Percentiles rank a stretch among this genome's conserved stretches.
Conservation (phyloP, 1,140 invertebrate species). For the Chionoecetes opilio region DNA sequence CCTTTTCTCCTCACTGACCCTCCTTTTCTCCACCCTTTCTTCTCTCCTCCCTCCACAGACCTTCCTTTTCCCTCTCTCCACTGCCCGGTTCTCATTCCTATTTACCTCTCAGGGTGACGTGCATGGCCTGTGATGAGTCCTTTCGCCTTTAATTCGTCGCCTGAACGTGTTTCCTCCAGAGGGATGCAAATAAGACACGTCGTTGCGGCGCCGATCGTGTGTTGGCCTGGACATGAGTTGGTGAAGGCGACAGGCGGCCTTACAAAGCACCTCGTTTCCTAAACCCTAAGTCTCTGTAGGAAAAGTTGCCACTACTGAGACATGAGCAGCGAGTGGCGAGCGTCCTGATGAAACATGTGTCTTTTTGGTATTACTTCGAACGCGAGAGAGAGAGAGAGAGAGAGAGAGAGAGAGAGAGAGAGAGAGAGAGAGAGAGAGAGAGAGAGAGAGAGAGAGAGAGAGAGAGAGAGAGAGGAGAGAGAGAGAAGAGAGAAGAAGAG, state of each 20-base stretch:
- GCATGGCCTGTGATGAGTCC: background rate
- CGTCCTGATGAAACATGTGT: background rate
- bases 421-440: background rate
- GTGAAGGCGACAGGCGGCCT: background rate
- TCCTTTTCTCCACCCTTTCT: background rate
- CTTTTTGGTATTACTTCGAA: background rate
- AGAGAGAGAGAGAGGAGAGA: background rate
- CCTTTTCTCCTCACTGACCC: background rate
- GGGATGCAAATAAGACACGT: background rate
- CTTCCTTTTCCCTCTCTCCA: background rate
- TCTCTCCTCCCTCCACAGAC: background rate
- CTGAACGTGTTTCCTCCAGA: constrained; percentile 15
- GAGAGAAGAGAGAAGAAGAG: background rate
- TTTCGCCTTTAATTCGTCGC: background rate
- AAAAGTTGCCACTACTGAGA: background rate
- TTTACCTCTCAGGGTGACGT: background rate
- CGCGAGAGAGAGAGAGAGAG: background rate
- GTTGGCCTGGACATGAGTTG: background rate
- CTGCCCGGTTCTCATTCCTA: background rate
- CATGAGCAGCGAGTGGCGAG: background rate
- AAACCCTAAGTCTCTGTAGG: background rate
- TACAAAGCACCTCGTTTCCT: background rate
- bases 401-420: background rate
- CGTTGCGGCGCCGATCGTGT: background rate
- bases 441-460: background rate